These are phyloP conservation scores for Dynastes tityus DNA, from an alignment of 2,888 invertebrate genomes.

Conservation along the genomic window DNA sequence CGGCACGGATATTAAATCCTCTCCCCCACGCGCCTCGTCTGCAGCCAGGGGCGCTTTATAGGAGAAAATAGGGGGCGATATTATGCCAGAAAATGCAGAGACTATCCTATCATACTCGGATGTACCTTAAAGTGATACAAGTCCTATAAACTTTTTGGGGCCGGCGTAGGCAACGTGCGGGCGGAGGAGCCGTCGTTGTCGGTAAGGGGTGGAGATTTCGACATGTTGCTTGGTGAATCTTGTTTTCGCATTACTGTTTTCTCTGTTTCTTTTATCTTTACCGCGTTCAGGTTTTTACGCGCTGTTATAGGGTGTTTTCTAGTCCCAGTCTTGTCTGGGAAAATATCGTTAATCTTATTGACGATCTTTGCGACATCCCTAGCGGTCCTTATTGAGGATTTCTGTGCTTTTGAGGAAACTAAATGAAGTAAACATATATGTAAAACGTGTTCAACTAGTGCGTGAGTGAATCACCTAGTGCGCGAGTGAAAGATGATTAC, in stretches of 20 bases:
- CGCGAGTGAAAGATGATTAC: too few species aligned
- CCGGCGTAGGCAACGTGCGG: background rate
- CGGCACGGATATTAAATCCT: conserved; percentile 24
- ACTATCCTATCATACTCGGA: conserved; percentile 62
- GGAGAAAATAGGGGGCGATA: conserved; percentile 24
- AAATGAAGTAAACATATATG: too few species aligned
- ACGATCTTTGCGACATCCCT: background rate
- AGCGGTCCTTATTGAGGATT: background rate
- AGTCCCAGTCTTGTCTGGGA: background rate
- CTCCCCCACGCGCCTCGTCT: background rate
- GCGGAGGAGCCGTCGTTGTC: background rate
- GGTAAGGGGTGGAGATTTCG: background rate
- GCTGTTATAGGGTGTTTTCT: background rate
- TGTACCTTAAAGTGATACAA: conserved; percentile 63
- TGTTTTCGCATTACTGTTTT: background rate
- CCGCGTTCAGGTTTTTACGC: background rate
- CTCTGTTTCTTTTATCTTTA: conserved; percentile 1
- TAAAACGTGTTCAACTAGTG: too few species aligned
- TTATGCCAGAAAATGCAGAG: conserved; percentile 40
- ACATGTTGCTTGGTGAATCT: conserved; percentile 1
- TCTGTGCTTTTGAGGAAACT: background rate
- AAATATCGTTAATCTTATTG: conserved; percentile 6
- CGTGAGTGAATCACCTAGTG: too few species aligned
- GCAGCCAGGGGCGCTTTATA: background rate
- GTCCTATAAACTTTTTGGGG: conserved; percentile 58